Percentiles rank a stretch among this genome's conserved stretches.
These are phyloP conservation scores for Drosophila setosimentum DNA, from an alignment of 2,888 invertebrate species.

Conservation along the genomic window DNA sequence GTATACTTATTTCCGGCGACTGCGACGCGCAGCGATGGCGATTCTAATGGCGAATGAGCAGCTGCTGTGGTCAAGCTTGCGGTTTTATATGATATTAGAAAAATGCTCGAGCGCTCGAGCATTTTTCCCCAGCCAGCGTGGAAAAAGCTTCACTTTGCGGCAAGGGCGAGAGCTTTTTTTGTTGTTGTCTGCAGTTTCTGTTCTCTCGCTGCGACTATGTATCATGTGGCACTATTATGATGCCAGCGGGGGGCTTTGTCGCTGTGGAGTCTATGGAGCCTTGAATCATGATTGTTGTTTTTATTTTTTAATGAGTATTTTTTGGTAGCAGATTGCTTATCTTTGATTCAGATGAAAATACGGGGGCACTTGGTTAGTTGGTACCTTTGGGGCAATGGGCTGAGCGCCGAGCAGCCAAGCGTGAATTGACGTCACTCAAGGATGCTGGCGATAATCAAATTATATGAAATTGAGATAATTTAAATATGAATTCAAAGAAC, in stretches of 20 bases:
- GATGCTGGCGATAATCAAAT: constrained; percentile 47
- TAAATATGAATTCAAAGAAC: constrained; percentile 15
- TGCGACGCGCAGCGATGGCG: constrained; percentile 64
- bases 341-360: constrained; percentile 68
- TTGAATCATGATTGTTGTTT: constrained; percentile 47
- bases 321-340: constrained; percentile 66
- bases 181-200: constrained; percentile 6
- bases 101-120: constrained; percentile 48
- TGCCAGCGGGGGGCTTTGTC: constrained; percentile 35
- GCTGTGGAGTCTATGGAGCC: constrained; percentile 46
- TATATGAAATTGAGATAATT: constrained; percentile 2
- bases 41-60: constrained; percentile 74
- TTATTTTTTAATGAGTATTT: constrained; percentile 63
- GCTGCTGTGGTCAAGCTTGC: constrained; percentile 75
- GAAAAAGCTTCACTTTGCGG: constrained; percentile 56
- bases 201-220: constrained; percentile 15
- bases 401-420: constrained; percentile 47
- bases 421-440: constrained; percentile 62
- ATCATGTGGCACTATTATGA: constrained; percentile 12
- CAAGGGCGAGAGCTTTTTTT: constrained; percentile 56
- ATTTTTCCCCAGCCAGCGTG: constrained; percentile 33
- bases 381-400: constrained; percentile 5
- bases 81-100: constrained; percentile 81
- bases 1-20: constrained; percentile 40
- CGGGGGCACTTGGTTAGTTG: constrained; percentile 45